Conservation (phyloP, 2,113 vertebrate species). For the Ariopsis seemanni region DNA sequence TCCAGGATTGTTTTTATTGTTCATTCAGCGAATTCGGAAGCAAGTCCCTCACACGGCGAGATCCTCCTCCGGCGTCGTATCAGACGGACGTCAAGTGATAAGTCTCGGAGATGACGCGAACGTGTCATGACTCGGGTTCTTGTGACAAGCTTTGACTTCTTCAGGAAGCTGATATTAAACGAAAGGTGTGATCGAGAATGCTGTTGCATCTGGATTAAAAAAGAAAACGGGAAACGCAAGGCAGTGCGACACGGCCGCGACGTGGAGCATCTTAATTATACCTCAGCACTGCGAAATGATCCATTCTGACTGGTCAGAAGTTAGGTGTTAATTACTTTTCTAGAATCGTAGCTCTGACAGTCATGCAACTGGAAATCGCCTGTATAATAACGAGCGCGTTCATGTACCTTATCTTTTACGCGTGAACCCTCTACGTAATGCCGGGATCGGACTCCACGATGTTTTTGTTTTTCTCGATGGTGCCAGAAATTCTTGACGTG, state of each 20-base stretch:
- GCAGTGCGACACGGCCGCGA: neutral
- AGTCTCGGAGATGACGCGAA: neutral
- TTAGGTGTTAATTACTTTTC: neutral
- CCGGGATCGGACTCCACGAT: too few relatives aligned
- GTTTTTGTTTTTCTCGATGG: too few relatives aligned
- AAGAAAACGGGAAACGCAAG: neutral
- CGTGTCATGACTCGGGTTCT: neutral
- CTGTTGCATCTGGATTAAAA: neutral
- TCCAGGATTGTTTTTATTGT: too few relatives aligned
- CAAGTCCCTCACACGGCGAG: neutral
- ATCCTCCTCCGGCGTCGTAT: too few relatives aligned
- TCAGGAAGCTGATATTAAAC: neutral
- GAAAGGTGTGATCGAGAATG: neutral
- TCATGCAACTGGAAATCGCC: neutral
- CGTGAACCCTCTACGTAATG: too few relatives aligned
- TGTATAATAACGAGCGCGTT: neutral
- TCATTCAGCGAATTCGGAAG: neutral
- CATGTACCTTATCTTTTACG: neutral
- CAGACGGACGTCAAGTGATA: neutral
- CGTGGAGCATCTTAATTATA: neutral
- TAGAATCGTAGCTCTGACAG: neutral
- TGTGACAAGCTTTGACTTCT: neutral
- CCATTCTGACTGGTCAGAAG: neutral
- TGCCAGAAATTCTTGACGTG: too few relatives aligned
- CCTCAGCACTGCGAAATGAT: neutral